These are phyloP conservation scores for Phytoseiulus persimilis DNA, from an alignment of 2,888 invertebrate genomes.

Conservation along the genomic window DNA sequence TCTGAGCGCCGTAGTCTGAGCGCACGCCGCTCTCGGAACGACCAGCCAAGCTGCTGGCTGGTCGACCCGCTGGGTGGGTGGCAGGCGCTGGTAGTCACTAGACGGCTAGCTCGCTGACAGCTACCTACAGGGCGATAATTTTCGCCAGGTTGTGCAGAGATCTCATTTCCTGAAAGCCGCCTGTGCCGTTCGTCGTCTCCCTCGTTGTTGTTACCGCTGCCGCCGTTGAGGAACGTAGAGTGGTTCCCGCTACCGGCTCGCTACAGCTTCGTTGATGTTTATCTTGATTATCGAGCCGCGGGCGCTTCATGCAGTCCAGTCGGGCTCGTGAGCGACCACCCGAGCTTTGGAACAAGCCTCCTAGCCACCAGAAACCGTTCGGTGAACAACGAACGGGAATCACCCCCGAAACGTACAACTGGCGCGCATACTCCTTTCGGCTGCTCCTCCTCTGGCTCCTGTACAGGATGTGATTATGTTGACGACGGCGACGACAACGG, in stretches of 20 bases:
- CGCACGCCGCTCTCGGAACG: neutral
- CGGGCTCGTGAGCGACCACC: neutral
- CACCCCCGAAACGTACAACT: neutral
- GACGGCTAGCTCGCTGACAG: neutral
- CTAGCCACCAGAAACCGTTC: neutral
- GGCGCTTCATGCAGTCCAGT: slow-evolving; percentile 1
- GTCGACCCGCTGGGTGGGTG: too few relatives aligned
- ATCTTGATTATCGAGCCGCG: slow-evolving; percentile 29
- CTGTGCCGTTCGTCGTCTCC: neutral
- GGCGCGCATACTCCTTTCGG: too few relatives aligned
- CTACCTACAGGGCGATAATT: neutral
- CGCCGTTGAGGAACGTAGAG: neutral
- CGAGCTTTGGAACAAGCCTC: neutral
- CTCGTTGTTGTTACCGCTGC: neutral
- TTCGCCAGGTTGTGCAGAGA: slow-evolving; percentile 5
- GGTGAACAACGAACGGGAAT: neutral
- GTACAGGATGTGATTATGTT: neutral
- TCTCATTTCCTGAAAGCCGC: slow-evolving; percentile 37
- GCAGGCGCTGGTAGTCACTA: too few relatives aligned
- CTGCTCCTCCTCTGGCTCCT: neutral
- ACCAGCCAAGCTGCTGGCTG: neutral
- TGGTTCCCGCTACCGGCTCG: neutral
- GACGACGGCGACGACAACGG: neutral
- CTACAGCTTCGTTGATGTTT: slow-evolving; percentile 5
- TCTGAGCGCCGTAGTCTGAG: neutral